Percentiles rank a stretch among this genome's conserved stretches.
phyloP scores from a whole-genome alignment of 2,888 invertebrate species.

The Cephus rjabovi region DNA sequence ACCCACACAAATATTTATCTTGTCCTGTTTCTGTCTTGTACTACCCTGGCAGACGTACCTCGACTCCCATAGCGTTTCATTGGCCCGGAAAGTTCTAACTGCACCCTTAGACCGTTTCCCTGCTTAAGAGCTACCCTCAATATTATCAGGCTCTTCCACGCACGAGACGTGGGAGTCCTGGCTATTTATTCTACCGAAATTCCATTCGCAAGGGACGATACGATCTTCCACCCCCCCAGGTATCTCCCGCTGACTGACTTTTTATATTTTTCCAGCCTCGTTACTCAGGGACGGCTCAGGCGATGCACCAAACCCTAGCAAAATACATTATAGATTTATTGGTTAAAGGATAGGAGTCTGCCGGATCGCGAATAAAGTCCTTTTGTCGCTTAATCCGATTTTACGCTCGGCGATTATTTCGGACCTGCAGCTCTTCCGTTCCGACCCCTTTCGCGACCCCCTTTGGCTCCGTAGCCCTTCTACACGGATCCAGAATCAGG shows the following conservation, averaged over 20 bases:
- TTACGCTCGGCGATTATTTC: constrained; percentile 10
- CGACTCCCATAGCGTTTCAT: not conserved
- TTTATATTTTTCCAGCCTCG: not conserved
- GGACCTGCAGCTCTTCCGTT: not conserved
- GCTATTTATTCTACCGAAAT: constrained; percentile 16
- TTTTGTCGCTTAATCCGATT: constrained; percentile 32
- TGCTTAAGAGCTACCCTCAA: constrained; percentile 13
- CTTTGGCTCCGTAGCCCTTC: not conserved
- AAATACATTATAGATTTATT: constrained; percentile 31
- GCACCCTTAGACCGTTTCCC: constrained; percentile 11
- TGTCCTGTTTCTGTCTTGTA: not conserved
- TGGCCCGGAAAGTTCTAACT: not conserved
- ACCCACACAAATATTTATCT: not conserved
- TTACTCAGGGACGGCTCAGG: not conserved
- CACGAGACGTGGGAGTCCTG: constrained; percentile 8
- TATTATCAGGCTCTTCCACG: constrained; percentile 18
- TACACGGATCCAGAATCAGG: not conserved
- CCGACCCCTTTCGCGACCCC: not conserved
- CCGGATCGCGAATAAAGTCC: constrained; percentile 25
- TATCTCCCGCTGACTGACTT: too few species aligned
- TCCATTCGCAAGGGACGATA: constrained; percentile 9
- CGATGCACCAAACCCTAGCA: not conserved
- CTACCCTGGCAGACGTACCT: not conserved
- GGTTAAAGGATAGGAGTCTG: constrained; percentile 10
- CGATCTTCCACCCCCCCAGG: too few species aligned